Evolutionary conservation across 2,113 vertebrate genomes (phyloP), one percentile per base, ranked within the genome.

Genomic region (Thamnophis sirtalis): DNA sequence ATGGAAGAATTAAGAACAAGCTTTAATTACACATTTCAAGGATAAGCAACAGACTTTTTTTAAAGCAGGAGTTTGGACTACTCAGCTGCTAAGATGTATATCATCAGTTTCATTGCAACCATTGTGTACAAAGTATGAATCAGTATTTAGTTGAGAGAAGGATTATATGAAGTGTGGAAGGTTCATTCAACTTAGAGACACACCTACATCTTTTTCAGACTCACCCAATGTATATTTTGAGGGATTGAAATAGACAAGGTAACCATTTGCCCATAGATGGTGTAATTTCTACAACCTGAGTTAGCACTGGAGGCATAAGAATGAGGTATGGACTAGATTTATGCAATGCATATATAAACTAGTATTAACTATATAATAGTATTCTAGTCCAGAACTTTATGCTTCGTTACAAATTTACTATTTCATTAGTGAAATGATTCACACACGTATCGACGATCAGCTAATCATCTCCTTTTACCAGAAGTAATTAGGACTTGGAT

Each of bases 101-200:
- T 68, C 43, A 33, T 26, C 26, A 51, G 90, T 87, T 87, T 50
- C 49, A 63, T 50, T 87, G n/a, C 28, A 53, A 26, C 48, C 19
- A 53, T 87, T 91, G 28, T 53, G 48, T 68, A 28, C n/a, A 53
- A 87, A 87, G 58, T 58, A 68, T 91, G 84, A 91, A n/a, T 91
- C 84, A 68, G n/a, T 87, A 51, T 86, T 86, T 91, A 63, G 48
- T 86, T 26, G n/a, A 91, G 26, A 51, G 90, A 22, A 80, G 43
- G 84, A 48, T 86, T 91, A 86, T 26, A 33, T 91, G 24, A 91
- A 49, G 10, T 49, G 21, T 63, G 85, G 28, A 24, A 91, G 84
- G 48, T 91, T 91, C 85, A 87, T 87, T 91, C 48, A 87, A 53
- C 43, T 48, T 24, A 55, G 17, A 91, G 54, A 17, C 90, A 63